phyloP scores from a whole-genome alignment of 1,140 invertebrate species.

The Aleiodes sp. region DNA sequence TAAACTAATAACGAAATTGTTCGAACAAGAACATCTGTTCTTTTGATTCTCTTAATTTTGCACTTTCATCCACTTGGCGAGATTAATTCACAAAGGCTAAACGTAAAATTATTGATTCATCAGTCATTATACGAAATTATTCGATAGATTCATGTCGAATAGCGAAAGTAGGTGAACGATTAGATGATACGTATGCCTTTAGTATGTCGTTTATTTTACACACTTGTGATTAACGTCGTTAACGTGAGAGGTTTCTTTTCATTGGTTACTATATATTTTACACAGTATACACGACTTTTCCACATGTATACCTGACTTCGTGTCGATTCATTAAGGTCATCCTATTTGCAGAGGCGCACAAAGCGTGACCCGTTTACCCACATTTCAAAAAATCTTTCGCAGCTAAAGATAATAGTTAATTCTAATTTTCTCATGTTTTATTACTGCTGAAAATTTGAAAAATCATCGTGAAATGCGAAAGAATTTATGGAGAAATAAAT shows the following conservation, averaged over 20 bases:
- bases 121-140: too few relatives aligned
- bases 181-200: slow-evolving; percentile 1
- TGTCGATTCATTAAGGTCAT: slow-evolving; percentile 33
- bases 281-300: slow-evolving; percentile 10
- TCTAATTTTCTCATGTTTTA: not conserved
- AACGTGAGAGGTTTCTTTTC: slow-evolving; percentile 1
- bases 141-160: not conserved
- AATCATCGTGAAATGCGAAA: too few relatives aligned
- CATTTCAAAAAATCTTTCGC: not conserved
- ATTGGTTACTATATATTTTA: not conserved
- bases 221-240: slow-evolving; percentile 15
- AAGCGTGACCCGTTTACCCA: slow-evolving; percentile 23
- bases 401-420: slow-evolving; percentile 20
- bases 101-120: too few relatives aligned
- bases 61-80: too few relatives aligned
- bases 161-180: slow-evolving; percentile 18
- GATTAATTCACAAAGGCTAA: too few relatives aligned
- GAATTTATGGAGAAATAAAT: too few relatives aligned
- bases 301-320: not conserved
- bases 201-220: not conserved
- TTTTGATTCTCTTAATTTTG: too few relatives aligned
- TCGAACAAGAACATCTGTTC: too few relatives aligned
- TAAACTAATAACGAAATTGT: too few relatives aligned
- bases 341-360: slow-evolving; percentile 10
- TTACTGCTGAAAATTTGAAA: too few relatives aligned